phyloP scores from a whole-genome alignment of 2,888 invertebrate species.

The Ophion slaviceki region DNA sequence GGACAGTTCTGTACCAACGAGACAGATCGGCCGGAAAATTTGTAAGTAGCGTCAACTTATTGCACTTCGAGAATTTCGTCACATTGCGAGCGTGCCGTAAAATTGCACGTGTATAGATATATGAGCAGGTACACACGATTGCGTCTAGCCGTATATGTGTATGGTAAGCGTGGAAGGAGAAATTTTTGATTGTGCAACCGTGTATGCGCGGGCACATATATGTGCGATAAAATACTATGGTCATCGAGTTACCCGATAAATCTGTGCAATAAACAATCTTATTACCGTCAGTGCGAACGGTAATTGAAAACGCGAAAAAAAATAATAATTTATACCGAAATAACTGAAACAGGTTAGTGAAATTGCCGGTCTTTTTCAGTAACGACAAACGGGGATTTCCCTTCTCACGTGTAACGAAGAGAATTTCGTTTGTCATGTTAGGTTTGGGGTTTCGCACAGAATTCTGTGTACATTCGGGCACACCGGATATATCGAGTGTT shows the following conservation, averaged over 20 bases:
- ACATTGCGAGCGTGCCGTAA: constrained; percentile 11
- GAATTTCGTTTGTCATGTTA: constrained; percentile 16
- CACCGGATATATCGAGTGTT: constrained; percentile 19
- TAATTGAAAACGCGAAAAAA: not conserved
- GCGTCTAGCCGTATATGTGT: not conserved
- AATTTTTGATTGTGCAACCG: not conserved
- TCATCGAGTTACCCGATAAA: no score
- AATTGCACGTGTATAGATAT: not conserved
- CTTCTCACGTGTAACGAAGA: constrained; percentile 7
- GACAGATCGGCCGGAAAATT: no score
- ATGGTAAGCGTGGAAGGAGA: not conserved
- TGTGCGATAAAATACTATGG: no score
- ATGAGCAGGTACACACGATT: not conserved
- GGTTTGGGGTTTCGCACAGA: constrained; percentile 18
- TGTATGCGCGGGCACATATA: no score
- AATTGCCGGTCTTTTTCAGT: not conserved
- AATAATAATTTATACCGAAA: not conserved
- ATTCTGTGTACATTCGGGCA: not conserved
- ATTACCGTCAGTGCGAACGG: not conserved
- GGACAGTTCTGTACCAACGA: no score
- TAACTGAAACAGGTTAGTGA: constrained; percentile 14
- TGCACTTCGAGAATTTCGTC: constrained; percentile 40
- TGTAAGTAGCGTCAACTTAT: not conserved
- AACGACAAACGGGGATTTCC: constrained; percentile 36
- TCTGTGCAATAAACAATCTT: no score